phyloP scores from a whole-genome alignment of 2,113 vertebrate genomes.

The Cyanocitta stelleri region DNA sequence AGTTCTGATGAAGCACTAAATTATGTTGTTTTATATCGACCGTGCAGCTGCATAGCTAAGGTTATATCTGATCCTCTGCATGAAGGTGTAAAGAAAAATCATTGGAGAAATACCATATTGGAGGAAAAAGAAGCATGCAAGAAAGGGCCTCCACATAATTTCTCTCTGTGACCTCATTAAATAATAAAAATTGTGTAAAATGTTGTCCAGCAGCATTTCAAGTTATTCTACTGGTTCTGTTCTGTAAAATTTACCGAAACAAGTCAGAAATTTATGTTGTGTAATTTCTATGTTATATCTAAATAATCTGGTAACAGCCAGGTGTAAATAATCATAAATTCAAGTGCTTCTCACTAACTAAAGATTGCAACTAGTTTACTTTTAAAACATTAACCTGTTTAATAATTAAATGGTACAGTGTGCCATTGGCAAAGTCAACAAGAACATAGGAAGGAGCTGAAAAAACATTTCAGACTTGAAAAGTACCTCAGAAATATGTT shows the following conservation, averaged over 20 bases:
- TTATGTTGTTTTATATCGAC: not conserved
- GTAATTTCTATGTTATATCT: not conserved
- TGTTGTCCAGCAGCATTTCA: not conserved
- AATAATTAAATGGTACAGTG: not conserved
- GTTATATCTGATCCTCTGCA: not conserved
- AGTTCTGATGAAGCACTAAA: not conserved
- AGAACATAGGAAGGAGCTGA: not conserved
- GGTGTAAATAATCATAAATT: not conserved
- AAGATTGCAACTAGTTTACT: not conserved
- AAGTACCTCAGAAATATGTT: not conserved
- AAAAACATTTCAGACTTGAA: not conserved
- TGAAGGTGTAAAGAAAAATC: not conserved
- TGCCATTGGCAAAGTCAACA: constrained; percentile 7
- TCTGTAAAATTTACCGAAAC: not conserved
- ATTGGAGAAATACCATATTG: not conserved
- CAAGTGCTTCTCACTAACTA: not conserved
- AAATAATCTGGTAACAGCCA: not conserved
- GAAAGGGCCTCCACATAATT: not conserved
- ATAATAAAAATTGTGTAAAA: not conserved
- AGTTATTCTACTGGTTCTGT: not conserved
- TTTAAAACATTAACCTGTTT: not conserved
- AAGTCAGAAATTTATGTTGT: not conserved
- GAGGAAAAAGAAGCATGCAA: not conserved
- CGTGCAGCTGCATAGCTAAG: fast-evolving
- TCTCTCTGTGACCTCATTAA: not conserved